A percentile compares a stretch with the other conserved stretches of the same genome.
Conservation (phyloP, 1,140 invertebrate genomes). For the Zaprionus taronus region DNA sequence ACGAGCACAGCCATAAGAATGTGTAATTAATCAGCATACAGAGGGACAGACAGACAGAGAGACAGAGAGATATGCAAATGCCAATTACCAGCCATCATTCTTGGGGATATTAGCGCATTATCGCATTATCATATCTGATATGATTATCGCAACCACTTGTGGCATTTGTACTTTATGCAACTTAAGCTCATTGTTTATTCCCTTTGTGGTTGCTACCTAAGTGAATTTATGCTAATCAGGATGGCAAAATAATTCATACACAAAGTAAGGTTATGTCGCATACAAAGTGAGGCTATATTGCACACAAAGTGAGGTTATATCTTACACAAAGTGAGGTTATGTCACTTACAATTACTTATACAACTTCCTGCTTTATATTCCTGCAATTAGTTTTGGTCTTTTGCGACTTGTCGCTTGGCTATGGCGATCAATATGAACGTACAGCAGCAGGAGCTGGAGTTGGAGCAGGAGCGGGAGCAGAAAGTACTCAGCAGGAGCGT, state of each 20-base stretch:
- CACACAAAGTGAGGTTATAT: not conserved
- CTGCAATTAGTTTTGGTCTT: not conserved
- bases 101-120: not conserved
- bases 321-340: not conserved
- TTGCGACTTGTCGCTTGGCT: conserved; percentile 43
- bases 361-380: not conserved
- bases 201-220: not conserved
- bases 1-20: not conserved
- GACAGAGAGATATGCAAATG: not conserved
- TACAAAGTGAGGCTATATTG: too few species aligned
- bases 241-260: too few species aligned
- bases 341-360: not conserved
- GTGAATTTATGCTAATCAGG: not conserved
- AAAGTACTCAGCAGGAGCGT: conserved; percentile 37
- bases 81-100: not conserved
- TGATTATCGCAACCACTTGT: conserved; percentile 1
- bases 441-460: conserved; percentile 15
- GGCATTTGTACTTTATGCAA: not conserved
- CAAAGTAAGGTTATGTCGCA: too few species aligned
- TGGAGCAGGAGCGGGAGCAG: conserved; percentile 1
- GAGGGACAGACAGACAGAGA: too few species aligned
- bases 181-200: not conserved
- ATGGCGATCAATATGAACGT: conserved; percentile 34
- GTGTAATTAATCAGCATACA: conserved; percentile 1
- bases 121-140: not conserved